Conservation (phyloP, 2,113 vertebrate genomes). For the Boleophthalmus pectinirostris region DNA sequence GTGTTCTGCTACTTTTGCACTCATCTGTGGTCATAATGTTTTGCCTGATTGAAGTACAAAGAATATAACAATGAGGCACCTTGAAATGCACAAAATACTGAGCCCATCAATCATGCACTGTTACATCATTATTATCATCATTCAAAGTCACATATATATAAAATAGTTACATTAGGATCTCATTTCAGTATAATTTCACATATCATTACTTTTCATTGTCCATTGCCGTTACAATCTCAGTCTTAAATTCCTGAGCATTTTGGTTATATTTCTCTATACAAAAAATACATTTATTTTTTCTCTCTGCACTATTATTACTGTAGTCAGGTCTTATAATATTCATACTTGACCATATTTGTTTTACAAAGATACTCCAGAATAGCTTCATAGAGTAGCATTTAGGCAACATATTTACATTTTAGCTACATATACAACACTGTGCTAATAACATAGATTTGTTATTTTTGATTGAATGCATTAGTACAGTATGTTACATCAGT, state of each 20-base stretch:
- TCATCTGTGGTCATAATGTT: conserved; percentile 1
- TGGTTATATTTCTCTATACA: conserved; percentile 37
- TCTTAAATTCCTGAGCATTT: conserved; percentile 70
- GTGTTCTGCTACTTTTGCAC: not conserved
- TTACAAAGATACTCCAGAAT: conserved; percentile 10
- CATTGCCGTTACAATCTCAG: conserved; percentile 54
- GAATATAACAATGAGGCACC: conserved; percentile 39
- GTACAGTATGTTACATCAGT: conserved; percentile 25
- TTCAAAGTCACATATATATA: conserved; percentile 30
- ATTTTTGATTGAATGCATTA: conserved; percentile 22
- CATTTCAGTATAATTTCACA: conserved; percentile 33
- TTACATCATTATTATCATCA: conserved; percentile 37
- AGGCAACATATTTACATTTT: conserved; percentile 36
- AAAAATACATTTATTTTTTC: conserved; percentile 47
- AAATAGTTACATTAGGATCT: conserved; percentile 35
- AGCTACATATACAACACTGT: conserved; percentile 51
- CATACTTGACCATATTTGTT: conserved; percentile 1
- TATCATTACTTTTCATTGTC: conserved; percentile 32
- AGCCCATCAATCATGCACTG: conserved; percentile 56
- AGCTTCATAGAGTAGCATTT: conserved; percentile 35
- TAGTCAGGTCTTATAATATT: conserved; percentile 30
- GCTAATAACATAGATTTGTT: conserved; percentile 16
- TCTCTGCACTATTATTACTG: conserved; percentile 33
- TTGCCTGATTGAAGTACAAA: conserved; percentile 5
- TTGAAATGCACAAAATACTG: conserved; percentile 56